These are phyloP conservation scores for Stenchaetothrips biformis DNA, from an alignment of 2,888 invertebrate species.

Conservation along the genomic window DNA sequence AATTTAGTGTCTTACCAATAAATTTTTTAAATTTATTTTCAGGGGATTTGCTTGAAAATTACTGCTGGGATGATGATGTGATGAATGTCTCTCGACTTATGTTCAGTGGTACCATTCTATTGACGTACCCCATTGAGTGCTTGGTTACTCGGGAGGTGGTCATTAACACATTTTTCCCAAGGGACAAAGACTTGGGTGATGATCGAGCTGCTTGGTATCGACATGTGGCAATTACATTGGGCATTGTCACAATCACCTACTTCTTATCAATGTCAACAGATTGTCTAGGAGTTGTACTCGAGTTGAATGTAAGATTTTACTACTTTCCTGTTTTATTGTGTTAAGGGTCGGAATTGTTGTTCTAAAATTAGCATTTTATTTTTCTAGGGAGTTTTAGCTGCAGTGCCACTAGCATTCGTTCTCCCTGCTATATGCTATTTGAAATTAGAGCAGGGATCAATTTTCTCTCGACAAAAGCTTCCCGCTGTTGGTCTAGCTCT, in stretches of 20 bases:
- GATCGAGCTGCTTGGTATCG: constrained; percentile 42
- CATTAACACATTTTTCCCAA: constrained; percentile 45
- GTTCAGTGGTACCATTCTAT: constrained; percentile 73
- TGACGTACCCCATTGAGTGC: constrained; percentile 82
- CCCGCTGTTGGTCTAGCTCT: constrained; percentile 64
- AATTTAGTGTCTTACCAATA: not conserved
- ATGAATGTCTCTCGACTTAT: constrained; percentile 72
- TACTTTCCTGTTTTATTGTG: not conserved
- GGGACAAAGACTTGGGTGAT: constrained; percentile 32
- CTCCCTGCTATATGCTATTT: constrained; percentile 74
- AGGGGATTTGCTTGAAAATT: constrained; percentile 81
- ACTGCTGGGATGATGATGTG: constrained; percentile 77
- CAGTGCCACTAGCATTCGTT: constrained; percentile 76
- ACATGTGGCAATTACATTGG: constrained; percentile 58
- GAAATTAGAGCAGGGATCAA: constrained; percentile 64
- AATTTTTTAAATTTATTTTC: constrained; percentile 32
- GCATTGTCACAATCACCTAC: constrained; percentile 64
- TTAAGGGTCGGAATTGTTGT: not conserved
- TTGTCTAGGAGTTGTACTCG: constrained; percentile 75
- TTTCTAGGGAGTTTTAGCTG: constrained; percentile 69
- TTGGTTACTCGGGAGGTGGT: constrained; percentile 77
- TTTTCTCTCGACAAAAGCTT: constrained; percentile 62
- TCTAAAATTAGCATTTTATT: not conserved
- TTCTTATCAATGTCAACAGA: constrained; percentile 75
- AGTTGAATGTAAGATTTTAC: constrained; percentile 64